Percentiles rank a stretch among this genome's conserved stretches.
phyloP scores from a whole-genome alignment of 2,888 invertebrate genomes.

The Belgica antarctica region DNA sequence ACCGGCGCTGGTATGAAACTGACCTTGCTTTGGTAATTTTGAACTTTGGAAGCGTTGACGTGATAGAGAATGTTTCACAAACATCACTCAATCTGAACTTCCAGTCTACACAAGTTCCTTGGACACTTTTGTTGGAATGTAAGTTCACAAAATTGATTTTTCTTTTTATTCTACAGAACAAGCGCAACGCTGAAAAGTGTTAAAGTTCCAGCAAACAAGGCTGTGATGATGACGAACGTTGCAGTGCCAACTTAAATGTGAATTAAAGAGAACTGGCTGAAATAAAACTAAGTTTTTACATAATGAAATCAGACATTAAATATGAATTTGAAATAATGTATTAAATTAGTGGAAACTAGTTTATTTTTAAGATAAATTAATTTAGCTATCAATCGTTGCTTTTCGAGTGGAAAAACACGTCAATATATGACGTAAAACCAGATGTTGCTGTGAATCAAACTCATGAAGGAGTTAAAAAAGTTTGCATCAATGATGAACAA shows the following conservation, averaged over 20 bases:
- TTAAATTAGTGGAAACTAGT: no score
- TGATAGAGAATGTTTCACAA: conserved; percentile 55
- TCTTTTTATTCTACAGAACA: background rate
- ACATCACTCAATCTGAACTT: conserved; percentile 43
- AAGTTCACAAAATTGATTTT: background rate
- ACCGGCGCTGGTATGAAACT: conserved; percentile 5
- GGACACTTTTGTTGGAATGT: background rate
- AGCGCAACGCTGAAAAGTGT: background rate
- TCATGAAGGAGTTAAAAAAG: no score
- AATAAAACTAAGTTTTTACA: no score
- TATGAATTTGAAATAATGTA: no score
- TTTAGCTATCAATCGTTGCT: no score
- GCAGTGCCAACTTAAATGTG: background rate
- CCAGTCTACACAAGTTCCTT: background rate
- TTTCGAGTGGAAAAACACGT: no score
- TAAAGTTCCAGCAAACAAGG: background rate
- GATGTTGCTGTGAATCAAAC: no score
- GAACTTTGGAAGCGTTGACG: conserved; percentile 57
- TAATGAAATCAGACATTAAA: no score
- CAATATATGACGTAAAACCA: no score
- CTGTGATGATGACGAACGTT: background rate
- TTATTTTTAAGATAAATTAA: no score
- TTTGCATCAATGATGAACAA: no score
- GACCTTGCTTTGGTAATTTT: conserved; percentile 53
- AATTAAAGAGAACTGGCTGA: no score